Conservation (phyloP, 1,140 invertebrate genomes). For the Drosophila subpulchrella region DNA sequence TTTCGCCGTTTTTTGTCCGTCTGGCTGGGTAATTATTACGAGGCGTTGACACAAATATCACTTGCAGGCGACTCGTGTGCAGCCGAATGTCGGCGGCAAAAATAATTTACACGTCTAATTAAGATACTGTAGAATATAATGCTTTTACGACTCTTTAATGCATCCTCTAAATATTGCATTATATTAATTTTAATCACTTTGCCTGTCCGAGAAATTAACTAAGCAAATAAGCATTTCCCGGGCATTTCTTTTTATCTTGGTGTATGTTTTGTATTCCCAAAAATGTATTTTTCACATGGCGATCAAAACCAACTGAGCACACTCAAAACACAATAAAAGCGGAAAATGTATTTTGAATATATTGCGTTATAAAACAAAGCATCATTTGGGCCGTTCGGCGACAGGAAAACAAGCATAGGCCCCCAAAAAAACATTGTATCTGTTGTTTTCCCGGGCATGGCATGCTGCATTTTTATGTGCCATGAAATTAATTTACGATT, state of each 20-base stretch:
- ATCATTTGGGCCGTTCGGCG: conserved; percentile 24
- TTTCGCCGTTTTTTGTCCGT: conserved; percentile 46
- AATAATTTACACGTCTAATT: conserved; percentile 71
- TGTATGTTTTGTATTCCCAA: too few relatives aligned
- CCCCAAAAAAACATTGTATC: conserved; percentile 42
- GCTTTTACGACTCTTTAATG: conserved; percentile 77
- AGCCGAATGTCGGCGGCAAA: conserved; percentile 25
- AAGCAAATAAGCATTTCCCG: background rate
- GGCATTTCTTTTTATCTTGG: too few relatives aligned
- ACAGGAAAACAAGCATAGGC: conserved; percentile 26
- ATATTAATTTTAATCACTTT: conserved; percentile 1
- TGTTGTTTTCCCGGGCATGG: conserved; percentile 12
- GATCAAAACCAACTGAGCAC: conserved; percentile 59
- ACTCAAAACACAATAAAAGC: conserved; percentile 48
- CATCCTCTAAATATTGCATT: conserved; percentile 57
- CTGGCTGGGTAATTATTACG: conserved; percentile 51
- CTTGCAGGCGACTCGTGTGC: conserved; percentile 45
- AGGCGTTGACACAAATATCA: conserved; percentile 71
- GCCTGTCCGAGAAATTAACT: background rate
- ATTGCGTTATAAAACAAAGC: conserved; percentile 57
- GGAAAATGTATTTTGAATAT: conserved; percentile 30
- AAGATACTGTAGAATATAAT: conserved; percentile 70
- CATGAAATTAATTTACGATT: conserved; percentile 84
- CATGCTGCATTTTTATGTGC: conserved; percentile 74
- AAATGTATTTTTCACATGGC: background rate